Conservation (phyloP, 2,113 vertebrate genomes). For the Amphiprion ocellaris region DNA sequence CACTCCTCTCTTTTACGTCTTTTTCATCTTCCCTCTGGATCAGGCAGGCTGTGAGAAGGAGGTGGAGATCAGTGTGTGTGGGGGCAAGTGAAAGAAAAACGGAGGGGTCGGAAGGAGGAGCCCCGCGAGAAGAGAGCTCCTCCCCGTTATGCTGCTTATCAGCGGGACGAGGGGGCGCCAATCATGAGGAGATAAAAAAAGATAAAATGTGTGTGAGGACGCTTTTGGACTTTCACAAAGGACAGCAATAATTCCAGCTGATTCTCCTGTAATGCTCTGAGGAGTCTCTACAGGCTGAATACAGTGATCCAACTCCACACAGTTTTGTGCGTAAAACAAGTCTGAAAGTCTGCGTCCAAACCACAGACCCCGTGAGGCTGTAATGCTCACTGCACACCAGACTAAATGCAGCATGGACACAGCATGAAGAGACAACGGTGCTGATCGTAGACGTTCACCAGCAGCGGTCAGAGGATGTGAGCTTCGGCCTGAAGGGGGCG, state of each 20-base stretch:
- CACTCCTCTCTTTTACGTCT: slow-evolving; percentile 30
- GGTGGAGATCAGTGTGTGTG: slow-evolving; percentile 20
- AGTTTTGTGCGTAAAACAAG: not conserved
- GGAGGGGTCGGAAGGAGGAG: slow-evolving; percentile 61
- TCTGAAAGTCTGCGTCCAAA: too few relatives aligned
- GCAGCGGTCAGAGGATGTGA: not conserved
- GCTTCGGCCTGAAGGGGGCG: slow-evolving; percentile 17
- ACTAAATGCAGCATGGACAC: not conserved
- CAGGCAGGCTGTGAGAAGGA: slow-evolving; percentile 22
- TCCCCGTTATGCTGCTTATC: slow-evolving; percentile 70
- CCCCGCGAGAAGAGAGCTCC: slow-evolving; percentile 66
- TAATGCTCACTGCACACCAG: not conserved
- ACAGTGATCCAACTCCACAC: not conserved
- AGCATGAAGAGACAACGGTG: slow-evolving; percentile 1
- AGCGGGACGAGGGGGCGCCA: slow-evolving; percentile 12
- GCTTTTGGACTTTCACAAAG: not conserved
- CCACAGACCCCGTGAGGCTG: slow-evolving; percentile 5
- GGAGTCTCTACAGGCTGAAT: not conserved
- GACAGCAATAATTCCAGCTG: not conserved
- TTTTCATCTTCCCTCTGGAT: slow-evolving; percentile 47
- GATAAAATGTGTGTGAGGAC: slow-evolving; percentile 20
- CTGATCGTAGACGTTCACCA: not conserved
- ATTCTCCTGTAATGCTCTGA: not conserved
- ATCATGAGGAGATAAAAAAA: slow-evolving; percentile 11
- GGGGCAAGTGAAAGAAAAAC: slow-evolving; percentile 35